Conservation (phyloP, 2,888 invertebrate genomes). For the Oxycera nigricornis region DNA sequence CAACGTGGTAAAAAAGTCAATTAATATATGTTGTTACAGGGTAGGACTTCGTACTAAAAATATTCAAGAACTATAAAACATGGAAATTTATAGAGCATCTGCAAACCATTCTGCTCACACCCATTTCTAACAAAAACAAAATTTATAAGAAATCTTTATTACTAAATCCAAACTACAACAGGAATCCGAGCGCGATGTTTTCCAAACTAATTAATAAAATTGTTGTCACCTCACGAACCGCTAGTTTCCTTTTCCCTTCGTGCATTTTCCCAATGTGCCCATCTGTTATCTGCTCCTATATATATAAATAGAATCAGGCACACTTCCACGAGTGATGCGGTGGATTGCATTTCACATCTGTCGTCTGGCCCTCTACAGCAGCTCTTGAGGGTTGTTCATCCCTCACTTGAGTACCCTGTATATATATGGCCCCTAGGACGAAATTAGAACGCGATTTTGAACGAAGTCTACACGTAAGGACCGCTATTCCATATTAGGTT, state of each 20-base stretch:
- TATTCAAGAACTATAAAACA: no score
- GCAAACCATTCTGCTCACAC: no score
- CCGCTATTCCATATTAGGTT: not conserved
- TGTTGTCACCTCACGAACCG: not conserved
- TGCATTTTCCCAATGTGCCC: not conserved
- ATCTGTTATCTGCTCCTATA: not conserved
- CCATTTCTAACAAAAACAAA: no score
- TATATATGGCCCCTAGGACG: not conserved
- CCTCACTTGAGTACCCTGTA: not conserved
- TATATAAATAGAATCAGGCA: conserved; percentile 34
- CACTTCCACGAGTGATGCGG: conserved; percentile 11
- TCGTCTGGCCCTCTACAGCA: conserved; percentile 5
- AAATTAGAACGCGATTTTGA: not conserved
- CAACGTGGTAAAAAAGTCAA: no score
- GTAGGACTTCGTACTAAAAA: no score
- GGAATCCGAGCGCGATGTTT: not conserved
- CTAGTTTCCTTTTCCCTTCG: not conserved
- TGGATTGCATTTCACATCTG: conserved; percentile 35
- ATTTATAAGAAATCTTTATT: no score
- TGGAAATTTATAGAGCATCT: no score
- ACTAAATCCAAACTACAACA: not conserved
- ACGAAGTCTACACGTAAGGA: not conserved
- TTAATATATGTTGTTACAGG: no score
- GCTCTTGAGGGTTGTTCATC: not conserved
- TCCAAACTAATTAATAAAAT: not conserved